Base-by-base conservation (phyloP, 2,113 vertebrate genomes). In the Sclerurus mexicanus region DNA sequence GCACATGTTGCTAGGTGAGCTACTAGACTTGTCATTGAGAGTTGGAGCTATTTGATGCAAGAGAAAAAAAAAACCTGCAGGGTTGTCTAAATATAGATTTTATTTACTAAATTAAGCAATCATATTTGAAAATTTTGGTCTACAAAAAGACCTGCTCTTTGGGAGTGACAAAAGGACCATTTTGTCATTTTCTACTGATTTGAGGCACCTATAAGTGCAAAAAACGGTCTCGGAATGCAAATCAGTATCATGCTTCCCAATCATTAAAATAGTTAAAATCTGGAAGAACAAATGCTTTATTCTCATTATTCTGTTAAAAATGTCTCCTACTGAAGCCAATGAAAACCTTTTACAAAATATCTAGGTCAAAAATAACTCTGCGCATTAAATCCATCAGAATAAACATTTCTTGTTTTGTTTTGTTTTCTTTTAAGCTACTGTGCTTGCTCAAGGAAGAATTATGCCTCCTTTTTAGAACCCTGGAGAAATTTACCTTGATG, bases 401-500 rank as follows among this genome's bases (percentile, higher is more conserved):
- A 74, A 77, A 28, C 9, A 27, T 35, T 62, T 49, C 22, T 82
- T 64, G 4, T 5, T 80, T 71, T 58, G 0, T 58, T 83, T 87
- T 59, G 1, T 35, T 82, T 60, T 35, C 14, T 88, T 81, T 60
- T 85, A 63, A 25, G 73, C 33, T 12, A 10, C 39, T 39, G 46
- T 72, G 37, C 37, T 73, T 80, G 28, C 78, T 91, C 55, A 60
- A 55, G 31, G 21, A 90, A 63, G 27, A 69, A 80, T 5, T 9
- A 59, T 60, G 62, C 44, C 83, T 92, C 62, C 44, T 77, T 84
- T 84, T 94, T 52, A 84, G 55, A 91, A 69, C 39, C 31, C 76
- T 75, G 27, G 56, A 97, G 76, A 96, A 90, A 79, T 87, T 67
- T 95, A 89, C 63, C 76, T 96, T 89, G 74, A 64, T 53, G 42